Base-by-base conservation (phyloP, 1,140 invertebrate genomes). In the Papilio glaucus region DNA sequence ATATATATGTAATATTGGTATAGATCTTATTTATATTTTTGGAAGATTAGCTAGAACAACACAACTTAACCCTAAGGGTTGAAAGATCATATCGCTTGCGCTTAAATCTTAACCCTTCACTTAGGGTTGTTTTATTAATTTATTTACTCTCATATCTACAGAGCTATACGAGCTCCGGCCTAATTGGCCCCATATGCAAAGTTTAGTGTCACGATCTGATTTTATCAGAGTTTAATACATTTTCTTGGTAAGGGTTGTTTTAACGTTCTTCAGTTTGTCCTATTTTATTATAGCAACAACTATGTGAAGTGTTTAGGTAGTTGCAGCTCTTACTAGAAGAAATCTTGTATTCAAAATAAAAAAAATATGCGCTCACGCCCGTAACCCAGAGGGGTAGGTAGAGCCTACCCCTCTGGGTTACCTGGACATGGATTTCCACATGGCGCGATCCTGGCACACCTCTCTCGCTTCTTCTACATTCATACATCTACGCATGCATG, bases 181-280 rank as follows among this genome's bases (percentile, higher is more conserved):
- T 89, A 89, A 89, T 88, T 86, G 79, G 73, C 75, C 86, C 86
- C 88, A 90, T 90, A 90, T 90, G 88, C 83, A 85, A 88, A 85
- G 82, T 85, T 87, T 85, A 87, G 81, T 84, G 84, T 75, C 83
- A 80, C 76, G 53, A 67, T 78, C 49, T 73, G 85, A 87, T 87
- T 78, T 83, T 86, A 89, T 89, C 86, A 65, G n/a, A 49, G 77
- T 62, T 80, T 85, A 83, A 84, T 86, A 84, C 80, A 85, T 86
- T 86, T 84, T 82, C 83, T 84, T 82, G 68, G 62, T 24, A 73
- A 57, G 15, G 45, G 13, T 53, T 33, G 42, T 72, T 53, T 60
- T 33, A 42, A 72, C 67, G 61, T 42, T 53, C 24, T 45, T 29
- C 41, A 42, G 24, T 63, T 37, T 41, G 9, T 41, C 13, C 12